Percentiles rank a stretch among this genome's conserved stretches.
Conservation (phyloP, 2,888 invertebrate species). For the Drosophila monieri region DNA sequence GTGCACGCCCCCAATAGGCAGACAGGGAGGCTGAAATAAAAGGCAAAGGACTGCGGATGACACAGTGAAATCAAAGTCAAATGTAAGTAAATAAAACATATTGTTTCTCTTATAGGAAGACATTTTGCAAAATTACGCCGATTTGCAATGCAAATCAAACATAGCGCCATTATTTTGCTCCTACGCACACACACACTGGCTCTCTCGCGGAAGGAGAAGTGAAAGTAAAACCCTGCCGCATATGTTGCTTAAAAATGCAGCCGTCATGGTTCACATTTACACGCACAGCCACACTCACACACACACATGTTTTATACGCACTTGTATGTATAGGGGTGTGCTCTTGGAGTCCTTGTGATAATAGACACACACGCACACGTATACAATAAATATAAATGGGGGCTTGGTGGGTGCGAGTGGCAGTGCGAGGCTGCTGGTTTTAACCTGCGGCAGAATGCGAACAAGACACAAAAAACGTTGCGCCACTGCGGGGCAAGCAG, state of each 20-base stretch:
- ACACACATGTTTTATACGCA: too few relatives aligned
- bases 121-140: slow-evolving; percentile 77
- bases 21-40: neutral
- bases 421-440: slow-evolving; percentile 44
- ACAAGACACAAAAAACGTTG: slow-evolving; percentile 33
- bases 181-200: slow-evolving; percentile 39
- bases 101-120: slow-evolving; percentile 77
- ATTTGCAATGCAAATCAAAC: slow-evolving; percentile 79
- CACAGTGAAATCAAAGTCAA: slow-evolving; percentile 70
- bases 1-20: slow-evolving; percentile 26
- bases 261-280: slow-evolving; percentile 27
- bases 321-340: slow-evolving; percentile 11
- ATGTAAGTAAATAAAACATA: slow-evolving; percentile 79
- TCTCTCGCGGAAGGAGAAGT: slow-evolving; percentile 28
- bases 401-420: slow-evolving; percentile 1
- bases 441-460: slow-evolving; percentile 66
- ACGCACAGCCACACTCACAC: slow-evolving; percentile 17
- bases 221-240: slow-evolving; percentile 68
- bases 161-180: slow-evolving; percentile 72
- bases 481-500: slow-evolving; percentile 27
- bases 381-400: slow-evolving; percentile 50
- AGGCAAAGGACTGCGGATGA: slow-evolving; percentile 23
- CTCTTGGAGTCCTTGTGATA: slow-evolving; percentile 68
- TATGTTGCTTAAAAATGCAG: slow-evolving; percentile 66
- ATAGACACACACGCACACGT: slow-evolving; percentile 55